Base-by-base conservation (phyloP, 92 coral and sea anemone species). In the Bergia puertoricense region DNA sequence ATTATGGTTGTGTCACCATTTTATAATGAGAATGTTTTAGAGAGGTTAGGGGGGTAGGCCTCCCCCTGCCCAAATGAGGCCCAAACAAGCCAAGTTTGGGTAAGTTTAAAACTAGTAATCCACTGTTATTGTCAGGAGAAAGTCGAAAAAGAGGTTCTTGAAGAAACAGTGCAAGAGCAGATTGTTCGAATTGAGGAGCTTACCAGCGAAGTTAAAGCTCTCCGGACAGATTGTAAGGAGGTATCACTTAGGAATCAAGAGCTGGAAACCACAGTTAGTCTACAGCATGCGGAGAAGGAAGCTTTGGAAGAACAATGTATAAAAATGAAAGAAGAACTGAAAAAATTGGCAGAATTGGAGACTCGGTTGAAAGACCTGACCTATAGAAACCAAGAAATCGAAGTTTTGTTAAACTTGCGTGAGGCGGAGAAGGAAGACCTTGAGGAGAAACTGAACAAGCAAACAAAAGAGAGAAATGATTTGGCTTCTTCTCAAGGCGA, bases 401-500 rank as follows among this genome's bases (percentile, higher is more conserved):
- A 95, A 43, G 96, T 89, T 67, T 66, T 83, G 56, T 88, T 93
- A 71, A 90, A 85, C 14, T 89, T 88, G 50, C 91, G 89, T 40
- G 86, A 22, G 5, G 92, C 93, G 11, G 94, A 90, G 82, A 95
- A 93, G 56, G 93, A 87, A 9, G 90, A 91, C 16, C 86, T 95
- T 4, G 85, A 93, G 37, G 96, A 93, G 81, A 93, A 89, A 50
- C 90, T 95, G 74, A 86, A 86, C 73, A 95, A 93, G 41, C 88
- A 92, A 71, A 92, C 91, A 51, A 74, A 89, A 8, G 88, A 92
- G 79, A 78, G 94, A 38, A 88, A 77, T 75, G 98, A 94, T 44
- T 67, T 95, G 88, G 98, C 98, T 9, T 92, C 98, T 48, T 91
- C 96, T 1, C 95, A 95, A 57, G 78, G 88, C 2, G 98, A 95